These are phyloP conservation scores for Hirtodrosophila confusa DNA, from an alignment of 2,888 invertebrate species.

Conservation along the genomic window DNA sequence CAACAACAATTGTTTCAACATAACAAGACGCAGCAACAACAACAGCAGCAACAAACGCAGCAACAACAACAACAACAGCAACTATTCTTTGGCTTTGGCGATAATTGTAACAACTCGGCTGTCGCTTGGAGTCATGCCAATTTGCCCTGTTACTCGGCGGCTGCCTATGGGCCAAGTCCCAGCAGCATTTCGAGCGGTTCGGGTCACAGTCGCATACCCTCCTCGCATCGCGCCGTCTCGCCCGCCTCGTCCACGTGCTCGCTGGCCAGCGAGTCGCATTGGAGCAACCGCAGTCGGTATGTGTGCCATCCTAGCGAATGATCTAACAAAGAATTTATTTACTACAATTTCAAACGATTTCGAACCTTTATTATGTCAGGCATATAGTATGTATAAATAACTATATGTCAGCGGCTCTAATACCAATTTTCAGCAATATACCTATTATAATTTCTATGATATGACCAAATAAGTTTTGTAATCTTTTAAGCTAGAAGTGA, in stretches of 20 bases:
- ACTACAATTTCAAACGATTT: too few species aligned
- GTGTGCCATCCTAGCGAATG: not conserved
- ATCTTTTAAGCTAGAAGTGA: too few species aligned
- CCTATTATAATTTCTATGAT: too few species aligned
- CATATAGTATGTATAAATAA: too few species aligned
- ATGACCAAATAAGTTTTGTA: too few species aligned
- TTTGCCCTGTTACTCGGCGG: conserved; percentile 51
- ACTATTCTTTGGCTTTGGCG: conserved; percentile 54
- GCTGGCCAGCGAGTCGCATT: conserved; percentile 62
- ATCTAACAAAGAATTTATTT: too few species aligned
- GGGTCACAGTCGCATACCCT: conserved; percentile 38
- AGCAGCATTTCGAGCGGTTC: conserved; percentile 39
- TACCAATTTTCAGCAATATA: too few species aligned
- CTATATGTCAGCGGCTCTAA: too few species aligned
- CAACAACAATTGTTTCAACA: too few species aligned
- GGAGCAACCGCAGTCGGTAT: conserved; percentile 56
- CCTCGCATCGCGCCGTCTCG: conserved; percentile 49
- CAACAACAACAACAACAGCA: conserved; percentile 39
- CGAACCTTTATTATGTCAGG: too few species aligned
- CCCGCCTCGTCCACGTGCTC: conserved; percentile 69
- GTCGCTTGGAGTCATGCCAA: conserved; percentile 49
- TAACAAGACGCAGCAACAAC: conserved; percentile 6
- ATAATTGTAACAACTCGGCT: conserved; percentile 19
- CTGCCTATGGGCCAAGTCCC: conserved; percentile 26
- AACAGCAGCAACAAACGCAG: conserved; percentile 28